Percentiles rank a stretch among this genome's conserved stretches.
Conservation (phyloP, 2,888 invertebrate species). For the Melikaiella ostensackeni region DNA sequence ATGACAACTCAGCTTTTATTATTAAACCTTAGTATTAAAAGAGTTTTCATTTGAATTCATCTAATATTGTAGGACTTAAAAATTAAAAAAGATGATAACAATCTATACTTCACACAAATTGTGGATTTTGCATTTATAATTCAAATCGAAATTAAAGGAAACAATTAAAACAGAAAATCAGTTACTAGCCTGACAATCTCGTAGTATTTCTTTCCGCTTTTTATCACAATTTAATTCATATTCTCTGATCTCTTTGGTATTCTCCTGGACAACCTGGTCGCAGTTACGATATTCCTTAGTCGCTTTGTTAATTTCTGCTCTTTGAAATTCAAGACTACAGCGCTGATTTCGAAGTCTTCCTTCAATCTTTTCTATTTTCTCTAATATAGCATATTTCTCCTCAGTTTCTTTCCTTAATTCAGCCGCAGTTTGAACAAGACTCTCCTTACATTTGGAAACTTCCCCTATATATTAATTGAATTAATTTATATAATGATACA, state of each 20-base stretch:
- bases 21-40: no score
- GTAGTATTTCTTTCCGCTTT: neutral
- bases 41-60: no score
- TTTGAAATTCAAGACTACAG: neutral
- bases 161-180: neutral
- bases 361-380: neutral
- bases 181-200: neutral
- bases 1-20: no score
- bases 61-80: no score
- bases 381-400: neutral
- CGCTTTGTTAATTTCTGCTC: neutral
- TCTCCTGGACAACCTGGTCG: neutral
- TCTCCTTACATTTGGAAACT: neutral
- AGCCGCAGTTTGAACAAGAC: neutral
- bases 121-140: no score
- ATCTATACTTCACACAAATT: no score
- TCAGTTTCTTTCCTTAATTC: neutral
- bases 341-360: neutral
- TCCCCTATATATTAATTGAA: neutral
- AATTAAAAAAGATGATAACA: no score
- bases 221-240: neutral
- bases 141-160: neutral
- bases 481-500: neutral
- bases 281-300: neutral
- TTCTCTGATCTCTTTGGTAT: neutral